Evolutionary conservation across 2,797 vertebrate genomes (phyloP), one percentile per base, ranked within the genome.

Genomic region (Paguma larvata): DNA sequence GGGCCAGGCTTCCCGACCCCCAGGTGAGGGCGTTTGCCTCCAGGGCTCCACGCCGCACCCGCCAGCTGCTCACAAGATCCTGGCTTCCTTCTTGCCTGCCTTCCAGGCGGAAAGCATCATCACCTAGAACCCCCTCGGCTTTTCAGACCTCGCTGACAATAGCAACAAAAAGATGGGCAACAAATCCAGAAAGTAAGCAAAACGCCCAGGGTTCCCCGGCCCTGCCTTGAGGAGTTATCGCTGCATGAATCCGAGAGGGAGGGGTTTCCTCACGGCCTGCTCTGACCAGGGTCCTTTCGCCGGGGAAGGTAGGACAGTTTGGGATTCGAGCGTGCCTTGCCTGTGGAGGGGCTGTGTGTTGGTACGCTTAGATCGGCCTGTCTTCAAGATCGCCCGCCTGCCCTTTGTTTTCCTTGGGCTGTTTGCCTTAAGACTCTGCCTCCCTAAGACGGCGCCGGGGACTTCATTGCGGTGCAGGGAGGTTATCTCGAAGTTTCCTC

Each of bases 351-450:
- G 85, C 62, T 90, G 93, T 90, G 89, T 75, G 85, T 93, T 78
- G 80, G 92, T 41, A 59, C 70, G 63, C 92, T 97, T 73, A 94
- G 84, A 95, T 95, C 75, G 96, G 93, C 95, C 72, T 68, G 92
- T 97, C 98, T 97, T 79, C 96, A 63, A 96, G 96, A 91, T 38
- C n/a, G 51, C 51, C 5, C 4, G 94, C 93, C 87, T 85, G 48
- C 25, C 77, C 0, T 94, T 97, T 95, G 92, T 93, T 98, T 98
- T 98, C 98, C 97, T 96, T 25, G 78, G 98, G 98, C 98, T 98
- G 93, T 98, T 99, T 98, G 98, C 98, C 88, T 98, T 93, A 97
- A 96, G 97, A 70, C 97, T 98, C 98, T 98, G 91, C 98, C 41
- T 98, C 96, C 95, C 96, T 95, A 95, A 91, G 98, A 98, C 98